These are phyloP conservation scores for Aphelinus certus DNA, from an alignment of 1,140 invertebrate genomes.

Conservation along the genomic window DNA sequence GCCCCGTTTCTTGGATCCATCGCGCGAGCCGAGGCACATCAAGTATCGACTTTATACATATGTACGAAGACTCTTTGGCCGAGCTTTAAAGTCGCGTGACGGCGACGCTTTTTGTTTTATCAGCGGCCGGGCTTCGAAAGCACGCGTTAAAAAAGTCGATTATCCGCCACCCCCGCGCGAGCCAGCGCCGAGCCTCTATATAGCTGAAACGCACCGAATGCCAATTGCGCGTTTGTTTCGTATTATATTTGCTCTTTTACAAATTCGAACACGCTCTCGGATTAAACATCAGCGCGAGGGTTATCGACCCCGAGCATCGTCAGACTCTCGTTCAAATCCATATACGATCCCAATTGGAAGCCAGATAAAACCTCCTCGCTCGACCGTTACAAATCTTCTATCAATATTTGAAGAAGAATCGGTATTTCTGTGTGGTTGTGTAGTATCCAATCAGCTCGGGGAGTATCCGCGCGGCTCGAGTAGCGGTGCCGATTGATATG, in stretches of 20 bases:
- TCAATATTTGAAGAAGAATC: too few relatives aligned
- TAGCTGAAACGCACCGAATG: neutral
- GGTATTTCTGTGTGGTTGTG: too few relatives aligned
- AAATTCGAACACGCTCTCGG: slow-evolving; percentile 4
- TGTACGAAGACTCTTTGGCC: too few relatives aligned
- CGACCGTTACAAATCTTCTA: too few relatives aligned
- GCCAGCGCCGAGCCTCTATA: neutral
- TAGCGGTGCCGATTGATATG: too few relatives aligned
- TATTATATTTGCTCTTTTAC: slow-evolving; percentile 10
- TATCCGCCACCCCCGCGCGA: neutral
- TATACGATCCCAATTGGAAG: too few relatives aligned
- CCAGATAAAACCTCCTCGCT: too few relatives aligned
- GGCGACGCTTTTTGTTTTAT: slow-evolving; percentile 15
- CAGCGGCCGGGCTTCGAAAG: slow-evolving; percentile 1
- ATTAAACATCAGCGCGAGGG: neutral
- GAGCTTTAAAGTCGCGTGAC: slow-evolving; percentile 8
- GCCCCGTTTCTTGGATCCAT: too few relatives aligned
- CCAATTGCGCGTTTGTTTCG: neutral
- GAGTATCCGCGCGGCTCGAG: too few relatives aligned
- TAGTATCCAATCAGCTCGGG: too few relatives aligned
- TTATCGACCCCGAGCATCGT: slow-evolving; percentile 2
- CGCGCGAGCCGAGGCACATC: too few relatives aligned
- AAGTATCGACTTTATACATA: too few relatives aligned
- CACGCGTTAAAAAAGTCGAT: slow-evolving; percentile 11
- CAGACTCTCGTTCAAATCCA: neutral